Evolutionary conservation across 1,140 invertebrate genomes (phyloP), one percentile per base, ranked within the genome.

Genomic region (Pseudomyrmex dendroicus): DNA sequence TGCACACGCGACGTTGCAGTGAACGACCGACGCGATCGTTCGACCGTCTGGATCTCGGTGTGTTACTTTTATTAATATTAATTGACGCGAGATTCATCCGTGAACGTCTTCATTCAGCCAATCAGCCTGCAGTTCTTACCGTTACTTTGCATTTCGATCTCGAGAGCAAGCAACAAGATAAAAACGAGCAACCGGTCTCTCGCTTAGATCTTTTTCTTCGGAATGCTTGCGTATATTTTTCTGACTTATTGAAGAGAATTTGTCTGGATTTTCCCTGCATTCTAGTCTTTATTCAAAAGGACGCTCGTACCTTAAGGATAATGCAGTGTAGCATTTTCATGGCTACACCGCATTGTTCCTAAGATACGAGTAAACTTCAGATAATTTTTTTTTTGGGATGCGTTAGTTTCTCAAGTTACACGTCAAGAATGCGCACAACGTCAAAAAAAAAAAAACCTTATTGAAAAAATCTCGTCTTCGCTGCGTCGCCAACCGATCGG

Each of bases 41-140:
- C 52, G 64, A 2, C 35, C 44, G 72, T 67, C 57, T 67, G 68
- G 22, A 46, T 56, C 52, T 35, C 35, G 35, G 35, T 44, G 59
- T 80, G 57, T 59, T 72, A 68, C 50, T 72, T 78, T 70, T 68
- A 84, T 86, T 77, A 62, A 20, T 46, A 57, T 78, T 84, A 84
- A 86, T 72, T 84, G 82, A 74, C 82, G 50, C 67, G 83, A 61
- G 52, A 73, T 84, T n/a, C 20, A 52, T 77, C 66, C 7, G 25
- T 54, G 64, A 70, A 66, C 73, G 67, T 74, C 83, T 84, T 56
- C 82, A 68, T 70, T 70, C 44, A 70, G 54, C 74, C 83, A 82
- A 72, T 80, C 66, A 54, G 35, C 5, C 35, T 35, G 35, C 50
- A 52, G 83, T 9, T 44, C 22, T 70, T 52, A 1, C n/a, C 44